Evolutionary conservation across 2,113 vertebrate species (phyloP).

Genomic region (Vulpes ferrilata): DNA sequence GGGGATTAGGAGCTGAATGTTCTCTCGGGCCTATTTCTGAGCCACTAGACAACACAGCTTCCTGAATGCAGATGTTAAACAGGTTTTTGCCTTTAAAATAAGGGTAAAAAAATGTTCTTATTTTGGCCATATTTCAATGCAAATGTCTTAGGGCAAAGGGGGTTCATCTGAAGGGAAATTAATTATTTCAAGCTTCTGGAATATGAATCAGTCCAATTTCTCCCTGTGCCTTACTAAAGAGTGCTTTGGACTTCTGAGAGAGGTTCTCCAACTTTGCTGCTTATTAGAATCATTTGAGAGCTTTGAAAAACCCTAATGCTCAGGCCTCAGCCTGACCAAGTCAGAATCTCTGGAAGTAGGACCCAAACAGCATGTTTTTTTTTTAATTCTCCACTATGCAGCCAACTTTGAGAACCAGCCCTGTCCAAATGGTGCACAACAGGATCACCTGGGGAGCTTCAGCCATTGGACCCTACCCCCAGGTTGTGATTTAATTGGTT

Average conservation of each 20-base stretch:
- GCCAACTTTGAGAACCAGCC: not conserved
- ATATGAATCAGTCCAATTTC: not conserved
- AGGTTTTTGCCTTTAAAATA: slow-evolving; percentile 43
- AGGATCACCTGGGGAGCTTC: too few species aligned
- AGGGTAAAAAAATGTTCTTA: not conserved
- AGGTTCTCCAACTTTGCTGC: not conserved
- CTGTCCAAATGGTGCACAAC: rapidly evolving
- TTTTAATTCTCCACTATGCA: not conserved
- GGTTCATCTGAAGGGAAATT: not conserved
- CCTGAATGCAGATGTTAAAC: slow-evolving; percentile 31
- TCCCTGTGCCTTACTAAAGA: not conserved
- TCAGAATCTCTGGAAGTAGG: not conserved
- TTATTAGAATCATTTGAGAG: not conserved
- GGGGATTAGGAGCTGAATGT: not conserved
- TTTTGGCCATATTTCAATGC: slow-evolving; percentile 52
- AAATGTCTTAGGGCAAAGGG: slow-evolving; percentile 11
- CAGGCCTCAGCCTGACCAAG: not conserved
- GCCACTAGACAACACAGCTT: slow-evolving; percentile 30
- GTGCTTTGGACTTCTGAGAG: not conserved
- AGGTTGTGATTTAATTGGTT: not conserved
- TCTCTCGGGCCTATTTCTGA: slow-evolving; percentile 48
- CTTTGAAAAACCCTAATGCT: not conserved
- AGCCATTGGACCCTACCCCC: not conserved
- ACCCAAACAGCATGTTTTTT: not conserved
- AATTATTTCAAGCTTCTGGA: not conserved